Conservation (phyloP, 1,140 invertebrate genomes). For the Centruroides sculpturatus region DNA sequence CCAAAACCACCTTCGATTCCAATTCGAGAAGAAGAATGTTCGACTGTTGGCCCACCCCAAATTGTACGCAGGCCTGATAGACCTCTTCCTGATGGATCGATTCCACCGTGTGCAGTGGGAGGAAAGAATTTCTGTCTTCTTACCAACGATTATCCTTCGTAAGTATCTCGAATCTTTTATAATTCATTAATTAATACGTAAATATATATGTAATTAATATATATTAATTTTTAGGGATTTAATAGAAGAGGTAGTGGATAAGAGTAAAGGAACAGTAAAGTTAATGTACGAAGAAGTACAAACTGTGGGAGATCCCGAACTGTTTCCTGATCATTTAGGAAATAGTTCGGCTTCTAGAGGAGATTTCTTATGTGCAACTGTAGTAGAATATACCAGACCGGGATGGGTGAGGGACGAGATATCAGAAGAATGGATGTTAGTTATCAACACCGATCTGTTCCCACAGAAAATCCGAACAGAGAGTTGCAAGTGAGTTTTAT, state of each 20-base stretch:
- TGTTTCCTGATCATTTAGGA: conserved; percentile 9
- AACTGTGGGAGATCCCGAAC: conserved; percentile 15
- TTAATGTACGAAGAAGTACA: conserved; percentile 16
- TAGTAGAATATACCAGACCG: conserved; percentile 26
- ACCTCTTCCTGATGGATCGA: conserved; percentile 10
- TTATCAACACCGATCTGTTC: conserved; percentile 28
- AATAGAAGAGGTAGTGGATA: conserved; percentile 9
- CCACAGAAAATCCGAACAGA: conserved; percentile 30
- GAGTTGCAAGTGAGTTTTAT: conserved; percentile 27
- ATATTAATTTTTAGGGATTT: conserved; percentile 5
- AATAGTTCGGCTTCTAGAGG: conserved; percentile 19
- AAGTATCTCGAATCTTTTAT: conserved; percentile 4
- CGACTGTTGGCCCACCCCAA: conserved; percentile 1
- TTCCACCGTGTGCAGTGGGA: conserved; percentile 12
- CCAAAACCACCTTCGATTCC: not conserved
- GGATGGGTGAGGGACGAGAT: conserved; percentile 31
- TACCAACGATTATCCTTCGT: conserved; percentile 17
- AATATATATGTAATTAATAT: too few relatives aligned
- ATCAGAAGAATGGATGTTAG: conserved; percentile 29
- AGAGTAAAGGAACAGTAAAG: conserved; percentile 8
- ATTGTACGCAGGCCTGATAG: conserved; percentile 5
- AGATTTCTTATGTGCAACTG: conserved; percentile 30
- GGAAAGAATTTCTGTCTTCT: conserved; percentile 16
- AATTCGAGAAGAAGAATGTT: too few relatives aligned
- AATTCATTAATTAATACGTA: too few relatives aligned